These are phyloP conservation scores for Delia radicum DNA, from an alignment of 1,140 invertebrate genomes.

Conservation along the genomic window DNA sequence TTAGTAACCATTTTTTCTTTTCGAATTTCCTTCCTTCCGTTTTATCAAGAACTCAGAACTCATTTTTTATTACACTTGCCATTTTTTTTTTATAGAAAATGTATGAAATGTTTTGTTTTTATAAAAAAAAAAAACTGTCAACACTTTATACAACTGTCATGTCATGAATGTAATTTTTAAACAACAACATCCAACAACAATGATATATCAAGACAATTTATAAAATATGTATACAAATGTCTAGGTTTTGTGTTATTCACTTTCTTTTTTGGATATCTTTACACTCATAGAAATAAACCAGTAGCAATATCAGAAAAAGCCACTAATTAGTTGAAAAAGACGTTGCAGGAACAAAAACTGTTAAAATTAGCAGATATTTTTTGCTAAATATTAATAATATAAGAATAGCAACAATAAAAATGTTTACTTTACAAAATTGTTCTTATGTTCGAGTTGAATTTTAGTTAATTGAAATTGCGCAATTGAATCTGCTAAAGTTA, in stretches of 20 bases:
- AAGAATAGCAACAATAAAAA: too few species aligned
- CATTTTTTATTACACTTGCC: not conserved
- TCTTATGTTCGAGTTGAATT: too few species aligned
- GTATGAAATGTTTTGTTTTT: not conserved
- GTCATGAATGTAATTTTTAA: constrained; percentile 4
- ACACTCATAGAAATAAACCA: too few species aligned
- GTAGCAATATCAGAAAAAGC: too few species aligned
- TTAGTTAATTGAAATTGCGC: too few species aligned
- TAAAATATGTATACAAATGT: constrained; percentile 5
- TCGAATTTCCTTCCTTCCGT: not conserved
- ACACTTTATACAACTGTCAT: constrained; percentile 18
- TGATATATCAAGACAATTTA: not conserved
- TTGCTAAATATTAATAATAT: too few species aligned
- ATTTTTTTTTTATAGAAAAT: not conserved
- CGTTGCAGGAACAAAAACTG: too few species aligned
- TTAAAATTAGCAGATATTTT: too few species aligned
- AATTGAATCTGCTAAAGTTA: too few species aligned
- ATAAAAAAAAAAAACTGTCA: constrained; percentile 10
- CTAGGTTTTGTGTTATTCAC: not conserved
- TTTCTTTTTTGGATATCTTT: not conserved
- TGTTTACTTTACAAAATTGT: too few species aligned
- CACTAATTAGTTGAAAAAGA: too few species aligned
- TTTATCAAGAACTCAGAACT: too few species aligned
- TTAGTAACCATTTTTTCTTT: not conserved
- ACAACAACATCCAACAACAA: not conserved